Percentiles rank a stretch among this genome's conserved stretches.
These are phyloP conservation scores for Pollicipes pollicipes DNA, from an alignment of 1,140 invertebrate genomes.

Conservation along the genomic window DNA sequence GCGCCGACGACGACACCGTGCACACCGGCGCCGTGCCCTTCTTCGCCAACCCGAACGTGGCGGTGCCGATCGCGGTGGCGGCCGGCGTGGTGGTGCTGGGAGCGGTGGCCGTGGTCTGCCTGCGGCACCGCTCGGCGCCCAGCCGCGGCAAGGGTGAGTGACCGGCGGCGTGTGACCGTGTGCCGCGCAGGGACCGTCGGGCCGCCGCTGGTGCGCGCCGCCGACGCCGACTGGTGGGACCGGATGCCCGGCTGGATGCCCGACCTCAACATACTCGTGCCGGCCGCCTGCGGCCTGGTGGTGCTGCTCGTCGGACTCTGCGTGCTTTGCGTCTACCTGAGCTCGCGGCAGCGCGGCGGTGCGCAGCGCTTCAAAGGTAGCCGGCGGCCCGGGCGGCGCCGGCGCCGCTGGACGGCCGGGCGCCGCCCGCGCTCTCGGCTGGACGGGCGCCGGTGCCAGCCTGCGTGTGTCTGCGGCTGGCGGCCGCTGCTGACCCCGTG, in stretches of 20 bases:
- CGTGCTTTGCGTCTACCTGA: constrained; percentile 52
- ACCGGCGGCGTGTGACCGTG: neutral
- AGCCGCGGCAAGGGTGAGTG: constrained; percentile 16
- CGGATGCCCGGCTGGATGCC: constrained; percentile 59
- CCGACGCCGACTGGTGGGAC: constrained; percentile 30
- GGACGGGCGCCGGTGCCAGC: neutral
- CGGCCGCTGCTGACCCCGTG: no score
- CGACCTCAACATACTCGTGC: constrained; percentile 66
- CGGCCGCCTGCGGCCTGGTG: constrained; percentile 60
- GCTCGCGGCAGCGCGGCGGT: neutral
- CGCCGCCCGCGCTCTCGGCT: no score
- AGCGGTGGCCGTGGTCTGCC: constrained; percentile 74
- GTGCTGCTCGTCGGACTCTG: constrained; percentile 73
- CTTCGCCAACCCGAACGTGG: constrained; percentile 62
- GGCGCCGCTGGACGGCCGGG: no score
- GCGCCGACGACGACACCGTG: no score
- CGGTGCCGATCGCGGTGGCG: constrained; percentile 80
- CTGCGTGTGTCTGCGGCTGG: no score
- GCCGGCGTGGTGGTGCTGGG: constrained; percentile 77
- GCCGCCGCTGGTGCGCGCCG: constrained; percentile 23
- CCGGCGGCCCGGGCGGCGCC: no score
- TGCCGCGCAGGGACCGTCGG: neutral
- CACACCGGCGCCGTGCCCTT: constrained; percentile 21
- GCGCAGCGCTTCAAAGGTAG: constrained; percentile 1
- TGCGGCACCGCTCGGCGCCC: constrained; percentile 30